Percentiles rank a stretch among this genome's conserved stretches.
These are phyloP conservation scores for Lepisosteus osseus DNA, from an alignment of 2,113 vertebrate genomes.

Conservation along the genomic window DNA sequence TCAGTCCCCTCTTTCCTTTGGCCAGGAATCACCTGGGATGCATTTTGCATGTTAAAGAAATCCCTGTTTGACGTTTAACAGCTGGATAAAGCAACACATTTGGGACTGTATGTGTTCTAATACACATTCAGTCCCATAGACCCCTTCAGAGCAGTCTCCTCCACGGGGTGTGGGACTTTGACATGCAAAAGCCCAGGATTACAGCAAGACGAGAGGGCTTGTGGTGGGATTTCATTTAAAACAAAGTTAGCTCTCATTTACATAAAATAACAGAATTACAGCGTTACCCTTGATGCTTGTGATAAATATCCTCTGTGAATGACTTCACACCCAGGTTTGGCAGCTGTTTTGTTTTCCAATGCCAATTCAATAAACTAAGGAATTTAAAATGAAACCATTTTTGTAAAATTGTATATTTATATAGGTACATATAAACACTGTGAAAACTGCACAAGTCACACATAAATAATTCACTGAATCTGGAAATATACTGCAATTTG, in stretches of 20 bases:
- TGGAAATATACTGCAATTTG: too few species aligned
- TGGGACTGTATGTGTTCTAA: constrained; percentile 43
- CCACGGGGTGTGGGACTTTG: constrained; percentile 59
- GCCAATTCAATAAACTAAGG: too few species aligned
- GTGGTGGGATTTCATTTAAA: constrained; percentile 63
- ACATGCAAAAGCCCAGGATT: constrained; percentile 53
- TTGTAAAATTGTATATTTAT: too few species aligned
- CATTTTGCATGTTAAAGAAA: constrained; percentile 1
- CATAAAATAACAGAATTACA: constrained; percentile 47
- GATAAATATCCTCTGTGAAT: constrained; percentile 28
- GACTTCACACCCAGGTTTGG: constrained; percentile 29
- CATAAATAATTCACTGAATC: too few species aligned
- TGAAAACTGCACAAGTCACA: too few species aligned
- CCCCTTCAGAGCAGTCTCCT: constrained; percentile 46
- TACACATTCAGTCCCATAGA: constrained; percentile 58
- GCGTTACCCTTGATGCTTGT: constrained; percentile 25
- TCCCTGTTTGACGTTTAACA: constrained; percentile 51
- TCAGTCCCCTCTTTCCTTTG: not conserved
- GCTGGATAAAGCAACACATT: constrained; percentile 61
- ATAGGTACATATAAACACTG: too few species aligned
- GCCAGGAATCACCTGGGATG: not conserved
- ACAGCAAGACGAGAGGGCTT: constrained; percentile 55
- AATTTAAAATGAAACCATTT: too few species aligned
- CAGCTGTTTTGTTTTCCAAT: too few species aligned
- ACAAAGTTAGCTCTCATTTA: constrained; percentile 55